phyloP scores from a whole-genome alignment of 2,888 invertebrate genomes.

The Exocentrus adspersus region DNA sequence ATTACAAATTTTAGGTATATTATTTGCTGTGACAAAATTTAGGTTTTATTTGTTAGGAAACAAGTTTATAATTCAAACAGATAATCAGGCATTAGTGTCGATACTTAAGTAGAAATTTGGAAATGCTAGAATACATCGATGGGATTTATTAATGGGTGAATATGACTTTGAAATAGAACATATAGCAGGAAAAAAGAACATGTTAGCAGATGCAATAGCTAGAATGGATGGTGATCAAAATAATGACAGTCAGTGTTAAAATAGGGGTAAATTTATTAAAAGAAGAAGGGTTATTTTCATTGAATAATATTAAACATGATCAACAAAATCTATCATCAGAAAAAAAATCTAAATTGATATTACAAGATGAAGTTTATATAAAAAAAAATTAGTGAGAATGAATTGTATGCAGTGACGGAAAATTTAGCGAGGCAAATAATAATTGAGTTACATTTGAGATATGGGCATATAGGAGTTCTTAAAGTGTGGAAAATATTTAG shows the following conservation, averaged over 20 bases:
- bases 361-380: background rate
- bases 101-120: conserved; percentile 24
- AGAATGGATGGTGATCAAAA: conserved; percentile 4
- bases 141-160: conserved; percentile 13
- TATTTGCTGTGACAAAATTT: conserved; percentile 22
- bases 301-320: no score
- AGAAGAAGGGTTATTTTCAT: background rate
- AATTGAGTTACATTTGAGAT: background rate
- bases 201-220: conserved; percentile 16
- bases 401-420: background rate
- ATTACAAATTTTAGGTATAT: conserved; percentile 17
- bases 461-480: conserved; percentile 1
- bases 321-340: background rate
- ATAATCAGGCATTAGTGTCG: conserved; percentile 22
- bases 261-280: conserved; percentile 3
- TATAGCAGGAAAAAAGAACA: conserved; percentile 16
- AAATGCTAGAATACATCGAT: conserved; percentile 25
- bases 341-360: background rate
- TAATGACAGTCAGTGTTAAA: background rate
- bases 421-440: background rate
- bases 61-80: conserved; percentile 23
- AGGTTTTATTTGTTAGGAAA: conserved; percentile 17
- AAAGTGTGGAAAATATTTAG: background rate
- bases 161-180: conserved; percentile 18
- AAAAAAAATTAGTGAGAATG: background rate